Percentiles rank a stretch among this genome's conserved stretches.
These are phyloP conservation scores for Pampus argenteus DNA, from an alignment of 2,797 vertebrate genomes.

Conservation along the genomic window DNA sequence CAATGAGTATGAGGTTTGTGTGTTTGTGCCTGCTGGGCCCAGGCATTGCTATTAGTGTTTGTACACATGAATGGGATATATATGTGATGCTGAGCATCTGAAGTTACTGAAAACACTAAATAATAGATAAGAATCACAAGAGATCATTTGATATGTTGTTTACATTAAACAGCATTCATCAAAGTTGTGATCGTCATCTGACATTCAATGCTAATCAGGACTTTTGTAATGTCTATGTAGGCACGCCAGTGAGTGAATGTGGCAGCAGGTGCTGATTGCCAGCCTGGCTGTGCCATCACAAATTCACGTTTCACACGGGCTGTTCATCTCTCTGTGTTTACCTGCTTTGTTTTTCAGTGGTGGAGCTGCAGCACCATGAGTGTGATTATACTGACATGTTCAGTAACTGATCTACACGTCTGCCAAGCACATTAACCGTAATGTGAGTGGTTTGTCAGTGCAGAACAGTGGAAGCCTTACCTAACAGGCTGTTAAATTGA, in stretches of 20 bases:
- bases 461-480: slow-evolving; percentile 42
- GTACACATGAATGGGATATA: not conserved
- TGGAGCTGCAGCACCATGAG: slow-evolving; percentile 2
- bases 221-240: slow-evolving; percentile 3
- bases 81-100: not conserved
- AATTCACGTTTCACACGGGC: not conserved
- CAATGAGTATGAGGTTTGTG: no score
- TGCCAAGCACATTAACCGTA: slow-evolving; percentile 44
- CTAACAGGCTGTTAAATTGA: slow-evolving; percentile 74
- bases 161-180: not conserved
- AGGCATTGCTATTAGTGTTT: not conserved
- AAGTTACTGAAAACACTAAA: not conserved
- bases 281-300: not conserved
- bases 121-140: not conserved
- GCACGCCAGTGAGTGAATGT: not conserved
- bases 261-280: not conserved
- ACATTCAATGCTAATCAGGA: not conserved
- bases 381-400: slow-evolving; percentile 34
- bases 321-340: slow-evolving; percentile 15
- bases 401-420: slow-evolving; percentile 42
- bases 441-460: slow-evolving; percentile 64
- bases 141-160: not conserved
- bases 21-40: no score
- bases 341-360: slow-evolving; percentile 27
- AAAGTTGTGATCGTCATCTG: not conserved